Conservation (phyloP, 2,888 invertebrate genomes). For the Odontocolon sp. region DNA sequence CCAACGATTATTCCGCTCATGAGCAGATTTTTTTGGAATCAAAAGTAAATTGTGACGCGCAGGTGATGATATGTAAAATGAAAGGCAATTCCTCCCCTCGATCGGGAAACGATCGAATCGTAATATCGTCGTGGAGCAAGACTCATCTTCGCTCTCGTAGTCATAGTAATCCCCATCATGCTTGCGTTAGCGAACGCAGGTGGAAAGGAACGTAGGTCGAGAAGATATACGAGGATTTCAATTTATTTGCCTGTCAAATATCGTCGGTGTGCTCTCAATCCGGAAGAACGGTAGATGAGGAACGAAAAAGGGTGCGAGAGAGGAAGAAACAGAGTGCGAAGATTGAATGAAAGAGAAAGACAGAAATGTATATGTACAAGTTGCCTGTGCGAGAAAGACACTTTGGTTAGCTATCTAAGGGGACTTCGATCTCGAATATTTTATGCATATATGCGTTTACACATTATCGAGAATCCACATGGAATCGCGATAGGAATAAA, state of each 20-base stretch:
- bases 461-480: no score
- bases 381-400: background rate
- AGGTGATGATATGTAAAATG: no score
- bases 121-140: no score
- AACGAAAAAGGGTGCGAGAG: constrained; percentile 23
- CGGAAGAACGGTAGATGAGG: constrained; percentile 33
- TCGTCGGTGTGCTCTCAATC: constrained; percentile 45
- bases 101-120: no score
- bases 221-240: constrained; percentile 50
- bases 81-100: no score
- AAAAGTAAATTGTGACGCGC: no score
- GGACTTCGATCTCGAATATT: constrained; percentile 1
- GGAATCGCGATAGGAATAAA: no score
- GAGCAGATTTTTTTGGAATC: background rate
- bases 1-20: background rate
- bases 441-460: background rate
- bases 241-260: constrained; percentile 61
- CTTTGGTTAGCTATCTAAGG: constrained; percentile 1
- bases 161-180: background rate
- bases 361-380: background rate
- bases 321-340: background rate
- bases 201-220: constrained; percentile 16
- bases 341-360: constrained; percentile 8
- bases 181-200: background rate
- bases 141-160: no score